These are phyloP conservation scores for Eilema depressum DNA, from an alignment of 2,888 invertebrate species.

Conservation along the genomic window DNA sequence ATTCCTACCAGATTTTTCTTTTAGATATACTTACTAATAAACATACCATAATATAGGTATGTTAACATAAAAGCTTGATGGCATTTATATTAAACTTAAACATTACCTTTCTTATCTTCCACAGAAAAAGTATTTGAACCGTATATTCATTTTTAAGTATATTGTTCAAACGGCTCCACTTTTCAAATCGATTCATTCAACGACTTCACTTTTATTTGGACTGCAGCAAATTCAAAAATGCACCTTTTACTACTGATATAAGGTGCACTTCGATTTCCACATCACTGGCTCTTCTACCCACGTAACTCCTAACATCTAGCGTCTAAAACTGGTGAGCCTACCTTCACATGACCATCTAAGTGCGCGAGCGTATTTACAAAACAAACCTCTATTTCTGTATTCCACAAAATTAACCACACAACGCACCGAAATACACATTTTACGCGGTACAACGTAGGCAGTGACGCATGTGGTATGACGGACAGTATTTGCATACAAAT, in stretches of 20 bases:
- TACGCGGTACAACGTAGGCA: conserved; percentile 43
- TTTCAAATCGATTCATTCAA: too few relatives aligned
- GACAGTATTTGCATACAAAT: conserved; percentile 30
- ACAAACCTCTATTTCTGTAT: conserved; percentile 45
- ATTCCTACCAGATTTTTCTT: not conserved
- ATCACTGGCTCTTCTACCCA: too few relatives aligned
- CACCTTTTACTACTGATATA: too few relatives aligned
- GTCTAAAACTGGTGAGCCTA: not conserved
- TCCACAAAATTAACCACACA: conserved; percentile 38
- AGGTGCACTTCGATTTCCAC: too few relatives aligned
- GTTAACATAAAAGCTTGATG: too few relatives aligned
- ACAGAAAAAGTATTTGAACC: too few relatives aligned
- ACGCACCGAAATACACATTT: conserved; percentile 40
- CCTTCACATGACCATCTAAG: not conserved
- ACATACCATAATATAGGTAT: not conserved
- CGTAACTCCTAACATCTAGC: conserved; percentile 8
- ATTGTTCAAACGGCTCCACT: too few relatives aligned
- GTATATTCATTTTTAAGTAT: too few relatives aligned
- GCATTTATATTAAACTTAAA: too few relatives aligned
- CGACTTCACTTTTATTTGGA: too few relatives aligned
- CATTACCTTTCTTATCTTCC: too few relatives aligned
- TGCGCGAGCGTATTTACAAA: conserved; percentile 46
- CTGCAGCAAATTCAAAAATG: too few relatives aligned
- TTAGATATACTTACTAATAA: not conserved
- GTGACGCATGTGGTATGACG: conserved; percentile 41